Percentiles rank a stretch among this genome's conserved stretches.
These are phyloP conservation scores for Lagenorhynchus albirostris DNA, from an alignment of 2,113 vertebrate species.

Conservation along the genomic window DNA sequence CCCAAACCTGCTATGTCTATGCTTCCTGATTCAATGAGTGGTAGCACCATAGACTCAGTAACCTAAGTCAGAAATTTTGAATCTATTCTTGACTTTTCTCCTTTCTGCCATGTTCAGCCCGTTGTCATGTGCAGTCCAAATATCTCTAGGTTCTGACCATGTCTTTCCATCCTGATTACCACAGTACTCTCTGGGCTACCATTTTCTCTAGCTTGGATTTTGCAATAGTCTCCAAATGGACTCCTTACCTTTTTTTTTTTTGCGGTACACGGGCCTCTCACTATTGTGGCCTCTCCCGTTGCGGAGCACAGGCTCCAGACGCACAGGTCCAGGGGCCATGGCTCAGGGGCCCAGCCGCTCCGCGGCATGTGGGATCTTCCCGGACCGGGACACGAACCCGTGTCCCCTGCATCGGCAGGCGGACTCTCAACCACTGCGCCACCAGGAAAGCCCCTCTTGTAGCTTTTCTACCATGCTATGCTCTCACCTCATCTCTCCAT, in stretches of 20 bases:
- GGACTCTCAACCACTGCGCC: no score
- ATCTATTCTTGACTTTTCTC: not conserved
- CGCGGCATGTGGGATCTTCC: no score
- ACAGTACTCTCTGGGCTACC: not conserved
- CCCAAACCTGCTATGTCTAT: not conserved
- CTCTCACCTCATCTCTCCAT: not conserved
- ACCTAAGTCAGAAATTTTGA: not conserved
- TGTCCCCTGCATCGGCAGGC: no score
- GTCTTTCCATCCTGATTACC: not conserved
- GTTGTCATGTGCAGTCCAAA: not conserved
- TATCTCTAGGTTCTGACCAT: not conserved
- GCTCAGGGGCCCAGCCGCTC: no score
- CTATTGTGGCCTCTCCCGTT: no score
- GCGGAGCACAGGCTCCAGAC: no score
- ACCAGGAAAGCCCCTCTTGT: no score
- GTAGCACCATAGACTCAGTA: not conserved
- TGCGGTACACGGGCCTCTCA: no score
- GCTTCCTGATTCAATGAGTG: not conserved
- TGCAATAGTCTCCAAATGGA: not conserved
- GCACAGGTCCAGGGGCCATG: no score
- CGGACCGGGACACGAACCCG: fast-evolving
- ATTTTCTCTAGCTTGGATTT: not conserved
- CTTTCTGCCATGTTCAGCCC: not conserved
- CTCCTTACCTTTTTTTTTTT: no score
- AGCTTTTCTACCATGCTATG: not conserved